These are phyloP conservation scores for Anolis apletophallus DNA, from an alignment of 2,797 vertebrate genomes.

Conservation along the genomic window DNA sequence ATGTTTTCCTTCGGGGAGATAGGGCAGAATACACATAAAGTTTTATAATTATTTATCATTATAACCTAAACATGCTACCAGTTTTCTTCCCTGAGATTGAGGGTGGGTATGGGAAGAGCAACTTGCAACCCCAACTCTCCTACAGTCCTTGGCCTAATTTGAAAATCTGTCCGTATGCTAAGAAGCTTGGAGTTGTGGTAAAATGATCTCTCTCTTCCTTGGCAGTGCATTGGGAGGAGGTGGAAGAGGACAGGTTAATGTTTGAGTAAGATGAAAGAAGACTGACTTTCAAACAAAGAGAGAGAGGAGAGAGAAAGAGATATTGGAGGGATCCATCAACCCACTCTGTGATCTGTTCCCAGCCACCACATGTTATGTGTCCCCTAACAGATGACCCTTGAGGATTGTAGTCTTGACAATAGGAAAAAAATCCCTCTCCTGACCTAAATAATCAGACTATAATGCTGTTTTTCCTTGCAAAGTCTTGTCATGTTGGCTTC, in stretches of 20 bases:
- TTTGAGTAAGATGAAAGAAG: not conserved
- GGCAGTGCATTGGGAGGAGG: not conserved
- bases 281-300: not conserved
- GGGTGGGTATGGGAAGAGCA: not conserved
- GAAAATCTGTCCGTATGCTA: not conserved
- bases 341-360: too few species aligned
- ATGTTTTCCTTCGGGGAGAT: too few species aligned
- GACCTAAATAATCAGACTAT: slow-evolving; percentile 17
- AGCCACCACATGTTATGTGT: not conserved
- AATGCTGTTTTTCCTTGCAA: not conserved
- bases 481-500: not conserved
- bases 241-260: not conserved
- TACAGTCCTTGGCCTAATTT: not conserved
- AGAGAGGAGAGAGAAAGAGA: not conserved
- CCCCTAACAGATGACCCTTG: not conserved
- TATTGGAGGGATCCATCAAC: not conserved
- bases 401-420: not conserved
- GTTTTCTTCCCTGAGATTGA: not conserved
- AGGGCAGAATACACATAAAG: too few species aligned
- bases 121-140: not conserved
- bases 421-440: too few species aligned
- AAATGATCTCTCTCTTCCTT: not conserved
- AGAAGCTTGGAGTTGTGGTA: not conserved
- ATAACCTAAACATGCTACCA: not conserved
- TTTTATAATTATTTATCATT: too few species aligned